A percentile compares a stretch with the other conserved stretches of the same genome.
These are phyloP conservation scores for Nomada ruficornis DNA, from an alignment of 2,888 invertebrate genomes.

Conservation along the genomic window DNA sequence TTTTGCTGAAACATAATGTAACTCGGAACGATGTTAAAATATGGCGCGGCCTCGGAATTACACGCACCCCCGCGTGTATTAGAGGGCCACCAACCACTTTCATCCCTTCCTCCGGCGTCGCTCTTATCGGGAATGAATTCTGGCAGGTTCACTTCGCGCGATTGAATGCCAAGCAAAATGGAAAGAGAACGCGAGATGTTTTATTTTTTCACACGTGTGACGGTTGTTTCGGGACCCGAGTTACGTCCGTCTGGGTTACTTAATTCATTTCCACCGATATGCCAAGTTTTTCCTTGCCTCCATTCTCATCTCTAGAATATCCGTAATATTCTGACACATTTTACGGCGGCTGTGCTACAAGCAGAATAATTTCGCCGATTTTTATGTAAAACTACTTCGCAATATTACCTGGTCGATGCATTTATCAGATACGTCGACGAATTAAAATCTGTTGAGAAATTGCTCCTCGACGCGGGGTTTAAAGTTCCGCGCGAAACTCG, in stretches of 20 bases:
- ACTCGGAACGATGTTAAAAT: conserved; percentile 80
- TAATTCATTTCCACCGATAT: too few species aligned
- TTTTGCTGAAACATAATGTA: conserved; percentile 82
- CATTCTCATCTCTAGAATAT: too few species aligned
- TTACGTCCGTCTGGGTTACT: not conserved
- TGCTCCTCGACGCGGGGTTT: not conserved
- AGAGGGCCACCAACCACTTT: conserved; percentile 62
- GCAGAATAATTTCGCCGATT: not conserved
- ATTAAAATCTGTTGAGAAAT: not conserved
- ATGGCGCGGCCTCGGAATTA: conserved; percentile 77
- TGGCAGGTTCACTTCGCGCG: conserved; percentile 67
- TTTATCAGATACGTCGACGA: not conserved
- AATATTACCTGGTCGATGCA: not conserved
- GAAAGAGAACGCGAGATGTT: conserved; percentile 50
- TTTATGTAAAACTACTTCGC: not conserved
- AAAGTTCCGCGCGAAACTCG: conserved; percentile 23
- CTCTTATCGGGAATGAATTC: conserved; percentile 67
- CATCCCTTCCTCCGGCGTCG: conserved; percentile 24
- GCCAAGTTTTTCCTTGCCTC: too few species aligned
- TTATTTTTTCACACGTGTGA: not conserved
- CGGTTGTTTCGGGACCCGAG: not conserved
- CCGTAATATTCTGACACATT: too few species aligned
- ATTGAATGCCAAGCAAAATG: conserved; percentile 64
- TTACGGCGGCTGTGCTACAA: too few species aligned
- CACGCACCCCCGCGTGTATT: conserved; percentile 74